Base-by-base conservation (phyloP, 2,113 vertebrate species). In the Thunnus thynnus region DNA sequence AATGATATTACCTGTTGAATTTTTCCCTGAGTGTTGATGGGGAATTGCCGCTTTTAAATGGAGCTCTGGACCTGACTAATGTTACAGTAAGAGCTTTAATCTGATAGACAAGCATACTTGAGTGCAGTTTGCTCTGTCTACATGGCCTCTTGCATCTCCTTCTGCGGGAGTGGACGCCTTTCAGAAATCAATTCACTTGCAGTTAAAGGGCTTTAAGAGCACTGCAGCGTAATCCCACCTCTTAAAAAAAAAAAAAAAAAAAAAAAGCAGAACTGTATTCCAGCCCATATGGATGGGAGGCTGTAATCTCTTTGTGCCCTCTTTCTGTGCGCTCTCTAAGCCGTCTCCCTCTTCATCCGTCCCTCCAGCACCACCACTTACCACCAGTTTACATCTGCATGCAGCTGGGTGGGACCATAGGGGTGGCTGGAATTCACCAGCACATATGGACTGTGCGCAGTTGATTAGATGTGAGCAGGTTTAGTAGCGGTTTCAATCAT, bases 281-380 rank as follows among this genome's bases (percentile, higher is more conserved):
- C 77, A 81, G 80, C 84, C 86, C 91, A 90, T 92, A 93, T 92
- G 93, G 89, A 88, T 41, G 74, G 57, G 51, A 83, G 91, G 78
- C 80, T 91, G 72, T 96, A 95, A 96, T 95, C 95, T 93, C 72
- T 41, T 73, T 0, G 41, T 94, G 94, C 77, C 94, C 94, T 94
- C 91, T 89, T 95, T 93, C 87, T 52, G 30, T 52, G 55, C 25
- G 36, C 84, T 84, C 90, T 72, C 86, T 91, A 91, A 92, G 76
- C 90, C 84, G 78, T 83, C 64, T 3, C 62, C 30, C 68, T 74
- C 80, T 67, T 68, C 36, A 47, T 57, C 74, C 63, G 1, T 41
- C 68, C 57, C 36, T 76, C 77, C 77, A 85, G 60, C 71, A 22
- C 65, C 32, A 58, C 77, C 87, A 65, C 74, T 78, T 61, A 72